Evolutionary conservation across 1,140 invertebrate species (phyloP).

Genomic region (Panulirus ornatus): DNA sequence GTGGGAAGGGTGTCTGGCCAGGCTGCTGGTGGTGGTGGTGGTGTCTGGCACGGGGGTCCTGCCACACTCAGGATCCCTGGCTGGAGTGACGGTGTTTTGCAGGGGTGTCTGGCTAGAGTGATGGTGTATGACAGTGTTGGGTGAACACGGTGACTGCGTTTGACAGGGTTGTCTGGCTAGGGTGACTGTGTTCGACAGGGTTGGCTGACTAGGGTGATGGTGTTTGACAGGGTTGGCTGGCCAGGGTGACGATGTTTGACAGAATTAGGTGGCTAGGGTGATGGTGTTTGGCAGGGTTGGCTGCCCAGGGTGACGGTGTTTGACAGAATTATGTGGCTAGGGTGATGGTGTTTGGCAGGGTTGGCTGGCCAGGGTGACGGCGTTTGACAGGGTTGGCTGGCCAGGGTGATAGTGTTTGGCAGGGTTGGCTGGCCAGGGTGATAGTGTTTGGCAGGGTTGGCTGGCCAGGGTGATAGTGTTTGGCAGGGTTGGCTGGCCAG

Average conservation of each 20-base stretch:
- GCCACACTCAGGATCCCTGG: too few species aligned
- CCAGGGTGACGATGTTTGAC: background rate
- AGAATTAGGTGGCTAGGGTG: background rate
- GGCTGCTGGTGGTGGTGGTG: conserved; percentile 15
- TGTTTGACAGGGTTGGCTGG: background rate
- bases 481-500: too few species aligned
- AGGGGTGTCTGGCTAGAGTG: too few species aligned
- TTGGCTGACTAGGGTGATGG: background rate
- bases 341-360: background rate
- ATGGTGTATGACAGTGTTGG: background rate
- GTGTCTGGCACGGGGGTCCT: background rate
- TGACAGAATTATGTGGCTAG: background rate
- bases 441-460: too few species aligned
- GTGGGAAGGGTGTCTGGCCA: background rate
- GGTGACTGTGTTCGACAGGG: background rate
- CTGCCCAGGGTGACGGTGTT: background rate
- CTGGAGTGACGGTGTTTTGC: background rate
- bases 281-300: background rate
- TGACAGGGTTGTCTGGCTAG: background rate
- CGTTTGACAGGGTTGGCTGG: too few species aligned
- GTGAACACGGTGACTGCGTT: background rate
- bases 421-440: too few species aligned
- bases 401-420: too few species aligned
- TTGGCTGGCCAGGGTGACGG: conserved; percentile 6
- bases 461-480: too few species aligned